Conservation (phyloP, 2,888 invertebrate species). For the Cacoxenus indagator region DNA sequence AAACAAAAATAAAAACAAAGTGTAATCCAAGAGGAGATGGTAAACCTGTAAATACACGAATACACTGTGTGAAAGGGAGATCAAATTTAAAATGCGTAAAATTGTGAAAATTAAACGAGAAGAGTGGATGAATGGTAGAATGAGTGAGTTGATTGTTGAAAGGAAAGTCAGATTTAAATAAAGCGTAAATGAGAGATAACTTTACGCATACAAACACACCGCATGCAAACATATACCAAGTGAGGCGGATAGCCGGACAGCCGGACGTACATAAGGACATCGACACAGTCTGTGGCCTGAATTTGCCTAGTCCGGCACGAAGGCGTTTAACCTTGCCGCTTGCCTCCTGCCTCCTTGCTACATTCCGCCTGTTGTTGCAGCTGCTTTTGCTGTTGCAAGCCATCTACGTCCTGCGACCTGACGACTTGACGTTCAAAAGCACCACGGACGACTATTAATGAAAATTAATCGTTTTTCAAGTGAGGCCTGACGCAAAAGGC, state of each 20-base stretch:
- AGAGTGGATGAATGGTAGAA: constrained; percentile 28
- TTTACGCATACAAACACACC: not conserved
- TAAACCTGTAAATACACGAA: not conserved
- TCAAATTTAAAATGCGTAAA: constrained; percentile 19
- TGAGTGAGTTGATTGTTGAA: not conserved
- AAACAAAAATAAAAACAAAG: constrained; percentile 32
- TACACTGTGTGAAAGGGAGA: constrained; percentile 25
- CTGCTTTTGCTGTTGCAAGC: not conserved
- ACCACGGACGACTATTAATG: constrained; percentile 51
- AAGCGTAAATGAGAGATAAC: not conserved
- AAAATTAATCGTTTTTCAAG: constrained; percentile 65
- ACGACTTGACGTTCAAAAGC: too few species aligned
- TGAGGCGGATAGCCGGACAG: not conserved
- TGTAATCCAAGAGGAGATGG: constrained; percentile 24
- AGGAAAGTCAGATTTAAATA: not conserved
- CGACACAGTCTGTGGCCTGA: not conserved
- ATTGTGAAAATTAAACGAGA: constrained; percentile 51
- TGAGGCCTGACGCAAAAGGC: constrained; percentile 33
- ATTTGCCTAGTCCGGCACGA: not conserved
- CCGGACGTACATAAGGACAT: not conserved
- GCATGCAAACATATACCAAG: not conserved
- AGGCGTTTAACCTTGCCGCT: not conserved
- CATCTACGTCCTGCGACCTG: too few species aligned
- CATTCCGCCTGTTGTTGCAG: not conserved
- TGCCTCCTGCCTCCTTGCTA: not conserved